These are phyloP conservation scores for Rhinoraja longicauda DNA, from an alignment of 2,797 vertebrate species.

Conservation along the genomic window DNA sequence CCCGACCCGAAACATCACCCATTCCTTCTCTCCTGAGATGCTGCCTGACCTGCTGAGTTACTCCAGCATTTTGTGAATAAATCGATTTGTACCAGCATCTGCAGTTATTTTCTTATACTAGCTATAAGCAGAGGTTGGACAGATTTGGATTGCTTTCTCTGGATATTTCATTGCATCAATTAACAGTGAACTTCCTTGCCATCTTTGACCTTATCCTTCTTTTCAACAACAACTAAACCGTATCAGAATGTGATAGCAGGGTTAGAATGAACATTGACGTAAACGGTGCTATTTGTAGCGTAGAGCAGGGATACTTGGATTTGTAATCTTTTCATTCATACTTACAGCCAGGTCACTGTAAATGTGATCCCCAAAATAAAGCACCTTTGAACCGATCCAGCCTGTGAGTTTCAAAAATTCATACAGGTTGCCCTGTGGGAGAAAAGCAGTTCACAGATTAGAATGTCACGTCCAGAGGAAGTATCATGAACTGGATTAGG, in stretches of 20 bases:
- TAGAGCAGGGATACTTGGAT: not conserved
- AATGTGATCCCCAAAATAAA: constrained; percentile 98
- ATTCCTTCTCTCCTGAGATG: too few species aligned
- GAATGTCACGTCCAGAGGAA: not conserved
- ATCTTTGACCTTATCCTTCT: not conserved
- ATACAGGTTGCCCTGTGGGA: constrained; percentile 83
- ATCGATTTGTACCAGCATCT: too few species aligned
- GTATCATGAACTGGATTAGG: too few species aligned
- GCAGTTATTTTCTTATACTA: too few species aligned
- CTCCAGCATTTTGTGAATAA: too few species aligned
- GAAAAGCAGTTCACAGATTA: constrained; percentile 40
- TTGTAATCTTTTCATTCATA: not conserved
- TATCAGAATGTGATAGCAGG: not conserved
- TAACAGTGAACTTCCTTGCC: not conserved
- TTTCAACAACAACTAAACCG: not conserved
- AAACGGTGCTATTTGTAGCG: not conserved
- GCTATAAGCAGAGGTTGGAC: too few species aligned
- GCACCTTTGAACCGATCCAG: constrained; percentile 92
- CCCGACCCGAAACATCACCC: too few species aligned
- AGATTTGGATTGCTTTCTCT: too few species aligned
- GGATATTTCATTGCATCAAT: not conserved
- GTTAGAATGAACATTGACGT: not conserved
- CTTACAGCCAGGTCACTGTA: constrained; percentile 97
- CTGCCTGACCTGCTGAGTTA: too few species aligned
- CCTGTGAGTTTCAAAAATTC: constrained; percentile 96